These are phyloP conservation scores for Pardalotus punctatus DNA, from an alignment of 2,113 vertebrate genomes.

Conservation along the genomic window DNA sequence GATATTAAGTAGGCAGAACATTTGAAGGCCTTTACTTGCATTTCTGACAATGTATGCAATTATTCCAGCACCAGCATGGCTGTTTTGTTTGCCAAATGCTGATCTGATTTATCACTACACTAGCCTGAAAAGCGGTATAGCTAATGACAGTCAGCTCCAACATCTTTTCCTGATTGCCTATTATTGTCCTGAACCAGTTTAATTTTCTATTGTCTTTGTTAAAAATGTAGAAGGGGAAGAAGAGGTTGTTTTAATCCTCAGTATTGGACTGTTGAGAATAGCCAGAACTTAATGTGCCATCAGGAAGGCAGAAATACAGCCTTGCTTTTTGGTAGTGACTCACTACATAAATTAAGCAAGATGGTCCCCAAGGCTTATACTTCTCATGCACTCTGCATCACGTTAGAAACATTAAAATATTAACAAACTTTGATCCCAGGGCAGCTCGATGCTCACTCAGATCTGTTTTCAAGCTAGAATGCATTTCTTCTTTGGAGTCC, in stretches of 20 bases:
- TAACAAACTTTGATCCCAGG: conserved; percentile 38
- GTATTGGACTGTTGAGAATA: not conserved
- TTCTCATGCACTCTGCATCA: not conserved
- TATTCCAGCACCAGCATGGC: not conserved
- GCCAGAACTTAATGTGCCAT: not conserved
- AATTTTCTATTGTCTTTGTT: conserved; percentile 8
- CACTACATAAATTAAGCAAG: conserved; percentile 33
- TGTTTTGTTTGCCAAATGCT: not conserved
- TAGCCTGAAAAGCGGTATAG: not conserved
- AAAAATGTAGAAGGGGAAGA: not conserved
- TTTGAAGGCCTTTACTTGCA: not conserved
- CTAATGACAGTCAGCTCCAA: not conserved
- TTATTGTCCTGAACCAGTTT: not conserved
- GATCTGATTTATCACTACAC: not conserved
- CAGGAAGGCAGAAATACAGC: not conserved
- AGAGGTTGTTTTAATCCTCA: not conserved
- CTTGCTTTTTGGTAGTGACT: not conserved
- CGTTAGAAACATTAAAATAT: conserved; percentile 55
- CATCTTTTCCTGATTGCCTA: not conserved
- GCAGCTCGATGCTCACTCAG: not conserved
- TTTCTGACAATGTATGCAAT: not conserved
- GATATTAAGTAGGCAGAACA: not conserved
- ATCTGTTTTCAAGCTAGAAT: conserved; percentile 32
- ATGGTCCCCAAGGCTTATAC: not conserved
- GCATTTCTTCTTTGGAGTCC: not conserved